Evolutionary conservation across 2,113 vertebrate genomes (phyloP), one percentile per base, ranked within the genome.

Genomic region (Carollia perspicillata): DNA sequence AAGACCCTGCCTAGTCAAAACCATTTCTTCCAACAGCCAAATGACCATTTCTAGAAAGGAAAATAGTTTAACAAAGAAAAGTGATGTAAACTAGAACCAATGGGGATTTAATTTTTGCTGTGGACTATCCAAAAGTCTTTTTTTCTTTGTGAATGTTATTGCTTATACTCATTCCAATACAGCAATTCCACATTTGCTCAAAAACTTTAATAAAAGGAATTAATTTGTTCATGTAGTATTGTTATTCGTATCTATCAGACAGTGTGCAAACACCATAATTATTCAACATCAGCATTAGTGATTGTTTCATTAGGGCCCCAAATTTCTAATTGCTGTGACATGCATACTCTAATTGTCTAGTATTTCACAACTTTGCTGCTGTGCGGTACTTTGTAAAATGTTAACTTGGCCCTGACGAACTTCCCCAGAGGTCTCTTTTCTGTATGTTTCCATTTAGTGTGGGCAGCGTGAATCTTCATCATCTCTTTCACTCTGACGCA

Each of bases 1-100:
- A 98, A 96, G 44, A 93, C 37, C 10, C 58, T 75, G 37, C 87
- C 22, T 75, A 95, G 44, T 95, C 78, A 80, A 86, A 95, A 95
- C 22, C 30, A 88, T 97, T 98, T 95, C 85, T 98, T 71, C 47
- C 93, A 97, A 95, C 89, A 33, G 37, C 49, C 86, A 96, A 93
- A 96, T 85, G 84, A 95, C 55, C 97, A 53, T 87, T 87, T 60
- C 53, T 94, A 89, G 85, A 94, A 96, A 97, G 93, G 68, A 95
- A 97, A 98, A 90, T 95, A 92, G 55, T 97, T 98, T 97, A 97
- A 85, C 37, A 97, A 97, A 96, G 35, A 18, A 92, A 89, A 47
- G 3, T 93, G 90, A 86, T 86, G 49, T 12, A 97, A 37, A 85
- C 47, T 68, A 97, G 94, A 90, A 96, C 30, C 58, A 96, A 66